These are phyloP conservation scores for Metopia argyrocephala DNA, from an alignment of 2,888 invertebrate species.

Conservation along the genomic window DNA sequence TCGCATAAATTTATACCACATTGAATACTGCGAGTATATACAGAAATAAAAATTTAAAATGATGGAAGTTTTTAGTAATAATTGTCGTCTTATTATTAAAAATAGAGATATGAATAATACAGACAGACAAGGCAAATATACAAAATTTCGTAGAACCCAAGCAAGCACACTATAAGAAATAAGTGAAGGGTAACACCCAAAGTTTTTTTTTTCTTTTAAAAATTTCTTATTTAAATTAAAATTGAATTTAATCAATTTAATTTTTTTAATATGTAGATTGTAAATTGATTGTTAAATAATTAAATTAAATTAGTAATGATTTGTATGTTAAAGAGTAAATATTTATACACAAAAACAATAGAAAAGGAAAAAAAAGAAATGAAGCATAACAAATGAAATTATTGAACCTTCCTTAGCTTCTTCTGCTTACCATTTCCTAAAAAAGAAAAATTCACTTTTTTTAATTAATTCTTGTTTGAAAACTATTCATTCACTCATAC, in stretches of 20 bases:
- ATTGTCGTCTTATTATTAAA: constrained; percentile 36
- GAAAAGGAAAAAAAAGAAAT: constrained; percentile 11
- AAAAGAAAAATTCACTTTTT: background rate
- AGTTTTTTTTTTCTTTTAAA: background rate
- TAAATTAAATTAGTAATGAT: constrained; percentile 49
- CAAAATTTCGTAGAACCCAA: constrained; percentile 8
- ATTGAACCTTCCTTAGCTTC: background rate
- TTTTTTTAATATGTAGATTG: constrained; percentile 25
- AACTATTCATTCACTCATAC: constrained; percentile 15
- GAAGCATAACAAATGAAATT: constrained; percentile 38
- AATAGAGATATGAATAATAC: background rate
- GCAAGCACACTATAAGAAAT: background rate
- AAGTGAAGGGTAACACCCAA: background rate
- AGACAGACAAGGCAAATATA: background rate
- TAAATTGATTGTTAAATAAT: constrained; percentile 44
- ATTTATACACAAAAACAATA: background rate
- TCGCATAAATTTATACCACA: background rate
- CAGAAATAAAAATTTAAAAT: background rate
- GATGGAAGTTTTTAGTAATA: constrained; percentile 21
- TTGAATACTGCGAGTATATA: constrained; percentile 6
- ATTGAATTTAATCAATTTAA: constrained; percentile 20
- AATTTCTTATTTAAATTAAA: background rate
- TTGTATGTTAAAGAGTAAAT: constrained; percentile 6
- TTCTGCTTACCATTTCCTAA: too few relatives aligned
- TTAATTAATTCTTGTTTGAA: too few relatives aligned